phyloP scores from a whole-genome alignment of 2,888 invertebrate species.

The Pseudoips prasinana region DNA sequence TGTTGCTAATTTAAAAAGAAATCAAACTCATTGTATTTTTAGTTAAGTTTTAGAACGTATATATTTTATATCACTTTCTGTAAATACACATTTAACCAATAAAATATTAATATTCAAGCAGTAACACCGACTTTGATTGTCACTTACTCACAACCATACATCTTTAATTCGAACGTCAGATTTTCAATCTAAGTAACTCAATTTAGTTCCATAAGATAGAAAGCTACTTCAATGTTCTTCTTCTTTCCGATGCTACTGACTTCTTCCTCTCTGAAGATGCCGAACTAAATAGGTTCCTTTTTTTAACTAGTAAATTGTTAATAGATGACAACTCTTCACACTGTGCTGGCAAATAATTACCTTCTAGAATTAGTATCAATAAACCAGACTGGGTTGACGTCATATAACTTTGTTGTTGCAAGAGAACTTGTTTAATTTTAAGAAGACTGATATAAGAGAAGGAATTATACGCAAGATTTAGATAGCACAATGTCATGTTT shows the following conservation, averaged over 20 bases:
- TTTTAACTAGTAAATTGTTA: conserved; percentile 29
- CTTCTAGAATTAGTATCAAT: conserved; percentile 46
- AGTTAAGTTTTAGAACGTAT: conserved; percentile 9
- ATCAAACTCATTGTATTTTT: not conserved
- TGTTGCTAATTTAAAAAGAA: not conserved
- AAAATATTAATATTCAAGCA: conserved; percentile 22
- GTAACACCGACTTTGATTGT: no score
- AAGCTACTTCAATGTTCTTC: no score
- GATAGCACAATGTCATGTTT: conserved; percentile 48
- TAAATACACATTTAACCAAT: conserved; percentile 34
- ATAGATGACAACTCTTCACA: conserved; percentile 37
- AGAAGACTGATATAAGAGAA: conserved; percentile 40
- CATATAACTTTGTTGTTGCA: conserved; percentile 39
- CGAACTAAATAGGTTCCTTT: conserved; percentile 9
- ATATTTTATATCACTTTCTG: no score
- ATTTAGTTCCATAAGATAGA: no score
- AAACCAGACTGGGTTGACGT: conserved; percentile 37
- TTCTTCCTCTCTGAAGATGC: conserved; percentile 1
- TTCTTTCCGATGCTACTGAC: no score
- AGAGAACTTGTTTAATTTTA: conserved; percentile 38
- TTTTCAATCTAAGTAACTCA: no score
- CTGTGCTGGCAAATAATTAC: conserved; percentile 45
- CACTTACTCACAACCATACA: no score
- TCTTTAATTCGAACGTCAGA: no score
- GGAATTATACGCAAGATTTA: conserved; percentile 58